These are phyloP conservation scores for Polymixis lichenea DNA, from an alignment of 2,888 invertebrate genomes.

Conservation along the genomic window DNA sequence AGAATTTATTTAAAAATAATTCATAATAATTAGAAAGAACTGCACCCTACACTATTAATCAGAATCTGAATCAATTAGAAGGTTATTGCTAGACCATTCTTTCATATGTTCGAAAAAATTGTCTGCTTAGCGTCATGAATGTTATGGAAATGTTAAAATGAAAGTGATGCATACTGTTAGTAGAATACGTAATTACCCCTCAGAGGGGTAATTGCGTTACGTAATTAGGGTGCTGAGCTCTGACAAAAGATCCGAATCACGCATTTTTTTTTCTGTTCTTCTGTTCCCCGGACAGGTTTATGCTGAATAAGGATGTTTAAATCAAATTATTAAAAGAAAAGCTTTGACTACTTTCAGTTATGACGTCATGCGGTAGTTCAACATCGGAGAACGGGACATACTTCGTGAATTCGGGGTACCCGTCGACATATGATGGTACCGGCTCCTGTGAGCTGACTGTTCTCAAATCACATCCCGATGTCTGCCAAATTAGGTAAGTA, in stretches of 20 bases:
- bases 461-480: conserved; percentile 93
- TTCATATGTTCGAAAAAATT: too few species aligned
- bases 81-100: too few species aligned
- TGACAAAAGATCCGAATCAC: background rate
- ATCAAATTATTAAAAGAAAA: background rate
- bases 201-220: too few species aligned
- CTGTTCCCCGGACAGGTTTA: background rate
- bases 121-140: too few species aligned
- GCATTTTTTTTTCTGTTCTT: background rate
- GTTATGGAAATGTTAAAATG: too few species aligned
- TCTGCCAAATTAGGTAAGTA: conserved; percentile 95
- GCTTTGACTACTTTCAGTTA: conserved; percentile 89
- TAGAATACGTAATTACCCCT: too few species aligned
- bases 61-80: too few species aligned
- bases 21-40: too few species aligned
- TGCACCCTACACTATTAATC: too few species aligned
- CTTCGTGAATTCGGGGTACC: conserved; percentile 96
- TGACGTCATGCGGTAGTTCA: conserved; percentile 94
- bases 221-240: too few species aligned
- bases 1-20: too few species aligned
- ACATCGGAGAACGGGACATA: conserved; percentile 96
- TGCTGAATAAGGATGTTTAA: background rate
- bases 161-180: too few species aligned
- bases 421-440: conserved; percentile 93
- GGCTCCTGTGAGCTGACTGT: conserved; percentile 96